Base-by-base conservation (phyloP, 2,113 vertebrate genomes). In the Chrysochloris asiatica region DNA sequence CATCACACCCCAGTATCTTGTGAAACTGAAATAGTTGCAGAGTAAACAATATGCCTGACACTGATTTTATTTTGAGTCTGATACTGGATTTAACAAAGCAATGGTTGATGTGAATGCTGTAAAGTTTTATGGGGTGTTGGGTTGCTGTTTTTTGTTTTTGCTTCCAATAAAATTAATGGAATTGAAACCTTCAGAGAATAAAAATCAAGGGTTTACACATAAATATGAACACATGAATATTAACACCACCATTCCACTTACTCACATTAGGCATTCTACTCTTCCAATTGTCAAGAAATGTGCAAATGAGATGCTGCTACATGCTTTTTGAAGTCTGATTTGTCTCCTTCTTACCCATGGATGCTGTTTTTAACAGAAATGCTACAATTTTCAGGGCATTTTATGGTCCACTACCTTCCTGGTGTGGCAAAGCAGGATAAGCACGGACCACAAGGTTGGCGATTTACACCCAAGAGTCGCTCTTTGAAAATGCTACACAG, bases 21-120 rank as follows among this genome's bases (percentile, higher is more conserved):
- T 91, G 93, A 95, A 89, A 93, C 72, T 26, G 92, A 72, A 45
- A 69, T 1, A 0, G 82, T 1, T 6, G 41, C 69, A 0, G 54
- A 26, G 81, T 2, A 12, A 28, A 75, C 33, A 12, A 59, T 67
- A 4, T 21, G 43, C 65, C 67, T 33, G 17, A 91, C 96, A 82
- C 84, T 93, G 96, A 96, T 96, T 96, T 84, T 13, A 28, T 14
- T 89, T 26, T 41, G 84, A 59, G 84, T 65, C 2, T 59, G 59
- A 43, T 2, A 0, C n/a, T 0, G 71, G 43, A 41, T 14, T 47
- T 69, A 4, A 41, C 3, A 28, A 19, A 2, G 33, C 2, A 8
- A 28, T 0, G 8, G 54, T 0, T 4, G 22, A 38, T 19, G 6
- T 6, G 6, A 7, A 17, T 2, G 19, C 52, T 5, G 0, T 1